A percentile compares a stretch with the other conserved stretches of the same genome.
phyloP scores from a whole-genome alignment of 2,113 vertebrate species.

The Charadrius vociferus region DNA sequence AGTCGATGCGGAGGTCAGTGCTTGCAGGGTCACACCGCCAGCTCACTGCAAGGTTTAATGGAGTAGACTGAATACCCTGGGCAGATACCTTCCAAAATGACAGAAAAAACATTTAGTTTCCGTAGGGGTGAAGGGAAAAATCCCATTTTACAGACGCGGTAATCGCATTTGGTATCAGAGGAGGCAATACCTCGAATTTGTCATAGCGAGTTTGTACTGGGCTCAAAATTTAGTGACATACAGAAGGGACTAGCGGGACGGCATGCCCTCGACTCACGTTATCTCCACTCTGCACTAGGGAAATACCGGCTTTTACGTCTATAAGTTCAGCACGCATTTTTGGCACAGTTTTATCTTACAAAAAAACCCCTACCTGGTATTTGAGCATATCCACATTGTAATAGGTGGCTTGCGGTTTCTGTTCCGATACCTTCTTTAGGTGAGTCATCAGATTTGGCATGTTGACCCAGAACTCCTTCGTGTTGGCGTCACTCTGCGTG shows the following conservation, averaged over 20 bases:
- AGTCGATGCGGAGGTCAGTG: slow-evolving; percentile 96
- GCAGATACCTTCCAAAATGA: slow-evolving; percentile 86
- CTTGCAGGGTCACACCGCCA: slow-evolving; percentile 90
- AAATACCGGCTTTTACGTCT: neutral
- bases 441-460: slow-evolving; percentile 97
- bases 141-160: neutral
- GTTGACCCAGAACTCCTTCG: slow-evolving; percentile 97
- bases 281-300: neutral
- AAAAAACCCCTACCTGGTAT: slow-evolving; percentile 85
- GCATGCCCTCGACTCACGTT: neutral
- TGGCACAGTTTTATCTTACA: neutral
- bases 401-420: slow-evolving; percentile 97
- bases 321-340: neutral
- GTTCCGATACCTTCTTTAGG: slow-evolving; percentile 95
- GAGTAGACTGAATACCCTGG: slow-evolving; percentile 95
- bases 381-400: slow-evolving; percentile 99
- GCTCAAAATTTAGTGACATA: neutral
- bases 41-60: slow-evolving; percentile 93
- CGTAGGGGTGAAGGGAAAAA: neutral
- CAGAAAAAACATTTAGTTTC: slow-evolving; percentile 69
- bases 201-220: neutral
- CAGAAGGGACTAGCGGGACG: neutral
- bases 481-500: slow-evolving; percentile 77
- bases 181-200: neutral
- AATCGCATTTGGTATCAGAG: neutral